phyloP scores from a whole-genome alignment of 2,888 invertebrate species.

The Leptopterna dolabrata region DNA sequence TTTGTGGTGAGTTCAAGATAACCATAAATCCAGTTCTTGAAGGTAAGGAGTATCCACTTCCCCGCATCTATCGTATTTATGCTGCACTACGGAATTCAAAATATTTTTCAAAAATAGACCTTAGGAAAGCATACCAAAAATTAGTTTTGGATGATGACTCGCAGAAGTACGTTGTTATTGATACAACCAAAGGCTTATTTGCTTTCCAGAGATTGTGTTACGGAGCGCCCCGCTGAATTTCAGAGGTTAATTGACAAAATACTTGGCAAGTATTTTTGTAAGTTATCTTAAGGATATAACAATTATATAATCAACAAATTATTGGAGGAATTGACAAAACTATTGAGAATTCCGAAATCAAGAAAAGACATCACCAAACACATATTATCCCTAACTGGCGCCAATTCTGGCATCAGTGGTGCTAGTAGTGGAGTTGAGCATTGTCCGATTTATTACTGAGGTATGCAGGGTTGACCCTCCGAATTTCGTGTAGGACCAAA shows the following conservation, averaged over 20 bases:
- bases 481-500: too few species aligned
- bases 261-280: too few species aligned
- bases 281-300: too few species aligned
- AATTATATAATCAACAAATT: too few species aligned
- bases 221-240: slow-evolving; percentile 61
- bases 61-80: slow-evolving; percentile 62
- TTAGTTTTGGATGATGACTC: slow-evolving; percentile 63
- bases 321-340: too few species aligned
- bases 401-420: too few species aligned
- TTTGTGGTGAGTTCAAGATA: slow-evolving; percentile 65
- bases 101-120: slow-evolving; percentile 66
- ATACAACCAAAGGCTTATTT: slow-evolving; percentile 65
- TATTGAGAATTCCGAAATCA: too few species aligned
- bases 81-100: slow-evolving; percentile 63
- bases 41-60: slow-evolving; percentile 63
- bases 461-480: too few species aligned
- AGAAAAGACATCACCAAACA: too few species aligned
- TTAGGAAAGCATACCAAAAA: slow-evolving; percentile 66
- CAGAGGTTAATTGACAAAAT: slow-evolving; percentile 44
- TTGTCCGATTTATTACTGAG: too few species aligned
- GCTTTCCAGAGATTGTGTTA: slow-evolving; percentile 61
- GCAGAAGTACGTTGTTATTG: slow-evolving; percentile 62
- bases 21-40: slow-evolving; percentile 64
- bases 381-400: too few species aligned
- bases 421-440: too few species aligned